Percentiles rank a stretch among this genome's conserved stretches.
Evolutionary conservation across 2,113 vertebrate genomes (phyloP).

Genomic region (Herpailurus yagouaroundi): DNA sequence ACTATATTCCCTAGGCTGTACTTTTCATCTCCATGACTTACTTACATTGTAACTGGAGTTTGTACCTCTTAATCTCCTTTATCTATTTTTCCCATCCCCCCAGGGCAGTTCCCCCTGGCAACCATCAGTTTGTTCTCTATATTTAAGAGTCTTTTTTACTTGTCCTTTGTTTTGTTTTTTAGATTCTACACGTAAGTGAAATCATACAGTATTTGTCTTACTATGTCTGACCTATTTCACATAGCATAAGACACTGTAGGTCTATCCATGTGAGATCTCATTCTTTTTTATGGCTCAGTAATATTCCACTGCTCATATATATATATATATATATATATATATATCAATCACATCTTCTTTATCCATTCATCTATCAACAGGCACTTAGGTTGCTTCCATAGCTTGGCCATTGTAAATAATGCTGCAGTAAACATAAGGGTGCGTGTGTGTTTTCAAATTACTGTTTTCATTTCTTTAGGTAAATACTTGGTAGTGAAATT

Average conservation of each 20-base stretch:
- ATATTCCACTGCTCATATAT: not conserved
- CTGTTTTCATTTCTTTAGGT: not conserved
- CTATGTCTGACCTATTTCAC: not conserved
- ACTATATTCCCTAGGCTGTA: not conserved
- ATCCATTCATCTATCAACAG: not conserved
- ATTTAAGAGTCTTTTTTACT: not conserved
- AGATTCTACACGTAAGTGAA: not conserved
- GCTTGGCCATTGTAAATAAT: not conserved
- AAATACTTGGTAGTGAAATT: not conserved
- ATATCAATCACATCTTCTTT: not conserved
- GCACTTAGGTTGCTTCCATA: not conserved
- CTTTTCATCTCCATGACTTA: not conserved
- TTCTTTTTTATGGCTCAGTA: not conserved
- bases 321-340: too few species aligned
- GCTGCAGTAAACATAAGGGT: not conserved
- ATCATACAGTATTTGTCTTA: not conserved
- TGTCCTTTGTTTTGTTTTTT: not conserved
- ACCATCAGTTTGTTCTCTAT: not conserved
- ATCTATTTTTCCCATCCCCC: not conserved
- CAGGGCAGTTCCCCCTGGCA: not conserved
- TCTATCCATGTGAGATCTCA: not conserved
- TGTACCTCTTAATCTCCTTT: not conserved
- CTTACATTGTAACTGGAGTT: not conserved
- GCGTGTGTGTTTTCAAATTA: not conserved
- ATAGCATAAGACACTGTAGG: not conserved